Evolutionary conservation across 2,113 vertebrate genomes (phyloP).

Genomic region (Cranoglanis bouderius): DNA sequence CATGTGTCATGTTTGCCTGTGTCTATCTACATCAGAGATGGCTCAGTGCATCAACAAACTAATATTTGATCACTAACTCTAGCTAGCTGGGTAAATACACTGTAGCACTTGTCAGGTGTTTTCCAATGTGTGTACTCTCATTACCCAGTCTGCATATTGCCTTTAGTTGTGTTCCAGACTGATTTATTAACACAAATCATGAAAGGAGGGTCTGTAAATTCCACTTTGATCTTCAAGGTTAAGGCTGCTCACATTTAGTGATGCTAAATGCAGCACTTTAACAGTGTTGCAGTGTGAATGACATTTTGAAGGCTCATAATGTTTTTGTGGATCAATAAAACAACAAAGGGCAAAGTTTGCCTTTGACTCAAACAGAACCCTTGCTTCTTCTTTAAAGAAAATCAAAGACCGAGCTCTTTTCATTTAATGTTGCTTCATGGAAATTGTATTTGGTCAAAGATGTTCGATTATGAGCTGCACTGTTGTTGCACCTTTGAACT

Average conservation of each 20-base stretch:
- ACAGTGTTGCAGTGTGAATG: neutral
- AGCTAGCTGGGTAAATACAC: neutral
- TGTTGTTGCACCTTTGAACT: neutral
- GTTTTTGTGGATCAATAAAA: neutral
- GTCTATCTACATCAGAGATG: neutral
- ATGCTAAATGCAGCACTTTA: neutral
- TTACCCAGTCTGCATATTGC: neutral
- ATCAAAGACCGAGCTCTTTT: neutral
- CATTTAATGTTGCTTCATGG: slow-evolving; percentile 1
- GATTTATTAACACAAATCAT: neutral
- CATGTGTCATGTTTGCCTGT: neutral
- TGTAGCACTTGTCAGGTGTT: neutral
- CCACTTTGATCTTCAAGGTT: neutral
- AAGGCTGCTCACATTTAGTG: neutral
- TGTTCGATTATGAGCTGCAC: neutral
- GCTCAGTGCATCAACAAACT: neutral
- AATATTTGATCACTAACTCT: neutral
- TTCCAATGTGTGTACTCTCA: neutral
- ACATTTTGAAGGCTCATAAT: neutral
- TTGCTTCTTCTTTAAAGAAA: neutral
- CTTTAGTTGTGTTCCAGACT: neutral
- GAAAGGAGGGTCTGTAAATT: neutral
- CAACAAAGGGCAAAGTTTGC: neutral
- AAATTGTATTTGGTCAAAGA: neutral
- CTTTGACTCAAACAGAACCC: neutral